Percentiles rank a stretch among this genome's conserved stretches.
Conservation (phyloP, 2,888 invertebrate genomes). For the Lycophotia porphyrea region DNA sequence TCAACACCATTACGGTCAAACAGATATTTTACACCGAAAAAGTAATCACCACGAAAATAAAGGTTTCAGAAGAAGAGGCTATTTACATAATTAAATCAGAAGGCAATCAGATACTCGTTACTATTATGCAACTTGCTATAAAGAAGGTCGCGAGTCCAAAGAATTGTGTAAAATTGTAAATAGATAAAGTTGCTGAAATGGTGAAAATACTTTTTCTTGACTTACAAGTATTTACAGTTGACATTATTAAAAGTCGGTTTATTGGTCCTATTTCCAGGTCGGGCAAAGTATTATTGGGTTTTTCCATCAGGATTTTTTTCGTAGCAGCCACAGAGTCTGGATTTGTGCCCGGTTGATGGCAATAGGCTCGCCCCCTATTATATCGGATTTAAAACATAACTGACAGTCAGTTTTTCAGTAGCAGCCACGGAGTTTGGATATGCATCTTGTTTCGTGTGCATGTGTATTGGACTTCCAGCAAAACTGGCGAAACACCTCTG, state of each 20-base stretch:
- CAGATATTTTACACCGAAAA: slow-evolving; percentile 47
- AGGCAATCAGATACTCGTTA: slow-evolving; percentile 51
- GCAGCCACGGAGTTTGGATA: background rate
- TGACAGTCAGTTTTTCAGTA: no score
- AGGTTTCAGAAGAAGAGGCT: slow-evolving; percentile 31
- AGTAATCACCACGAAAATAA: slow-evolving; percentile 55
- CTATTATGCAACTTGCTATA: slow-evolving; percentile 30
- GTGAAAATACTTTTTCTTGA: background rate
- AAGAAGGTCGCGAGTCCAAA: background rate
- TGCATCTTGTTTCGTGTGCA: no score
- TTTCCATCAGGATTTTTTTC: background rate
- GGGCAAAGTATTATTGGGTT: background rate
- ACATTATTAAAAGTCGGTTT: background rate
- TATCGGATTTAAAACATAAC: no score
- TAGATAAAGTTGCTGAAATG: slow-evolving; percentile 12
- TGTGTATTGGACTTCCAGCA: background rate
- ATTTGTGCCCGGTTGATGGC: background rate
- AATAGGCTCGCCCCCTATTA: no score
- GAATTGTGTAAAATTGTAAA: slow-evolving; percentile 28
- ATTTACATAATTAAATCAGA: slow-evolving; percentile 61
- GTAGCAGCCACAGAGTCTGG: background rate
- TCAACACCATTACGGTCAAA: slow-evolving; percentile 42
- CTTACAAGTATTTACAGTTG: background rate
- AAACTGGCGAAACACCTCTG: background rate
- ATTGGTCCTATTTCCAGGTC: background rate